phyloP scores from a whole-genome alignment of 2,888 invertebrate species.

The Leucophenga montana region DNA sequence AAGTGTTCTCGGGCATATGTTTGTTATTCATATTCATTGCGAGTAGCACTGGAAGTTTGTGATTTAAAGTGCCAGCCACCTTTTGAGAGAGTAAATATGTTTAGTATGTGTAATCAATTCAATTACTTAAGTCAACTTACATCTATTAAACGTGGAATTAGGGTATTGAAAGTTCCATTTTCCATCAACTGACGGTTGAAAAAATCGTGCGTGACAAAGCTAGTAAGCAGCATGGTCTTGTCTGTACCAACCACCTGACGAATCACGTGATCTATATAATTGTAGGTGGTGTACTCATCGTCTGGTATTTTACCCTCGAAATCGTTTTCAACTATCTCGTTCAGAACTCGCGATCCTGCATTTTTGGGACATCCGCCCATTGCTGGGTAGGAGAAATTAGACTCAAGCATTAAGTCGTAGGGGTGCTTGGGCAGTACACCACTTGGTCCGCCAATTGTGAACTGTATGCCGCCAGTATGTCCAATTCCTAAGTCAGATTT shows the following conservation, averaged over 20 bases:
- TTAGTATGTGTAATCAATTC: neutral
- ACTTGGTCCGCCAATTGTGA: slow-evolving; percentile 70
- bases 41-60: slow-evolving; percentile 73
- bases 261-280: slow-evolving; percentile 69
- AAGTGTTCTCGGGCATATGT: slow-evolving; percentile 70
- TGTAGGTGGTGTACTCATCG: slow-evolving; percentile 61
- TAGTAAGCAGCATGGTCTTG: slow-evolving; percentile 72
- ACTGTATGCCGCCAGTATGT: slow-evolving; percentile 68
- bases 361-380: slow-evolving; percentile 70
- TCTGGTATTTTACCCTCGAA: slow-evolving; percentile 68
- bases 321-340: slow-evolving; percentile 69
- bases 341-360: slow-evolving; percentile 64
- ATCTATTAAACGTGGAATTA: slow-evolving; percentile 74
- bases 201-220: slow-evolving; percentile 73
- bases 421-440: slow-evolving; percentile 69
- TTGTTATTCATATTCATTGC: slow-evolving; percentile 72
- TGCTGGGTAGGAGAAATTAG: slow-evolving; percentile 66
- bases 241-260: slow-evolving; percentile 70
- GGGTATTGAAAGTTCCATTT: slow-evolving; percentile 72
- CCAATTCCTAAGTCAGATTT: slow-evolving; percentile 66
- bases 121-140: slow-evolving; percentile 62
- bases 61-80: slow-evolving; percentile 73
- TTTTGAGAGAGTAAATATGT: slow-evolving; percentile 47
- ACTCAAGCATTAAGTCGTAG: slow-evolving; percentile 62
- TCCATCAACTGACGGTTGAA: slow-evolving; percentile 70